Percentiles rank a stretch among this genome's conserved stretches.
phyloP scores from a whole-genome alignment of 2,888 invertebrate species.

The Gari tellinella region DNA sequence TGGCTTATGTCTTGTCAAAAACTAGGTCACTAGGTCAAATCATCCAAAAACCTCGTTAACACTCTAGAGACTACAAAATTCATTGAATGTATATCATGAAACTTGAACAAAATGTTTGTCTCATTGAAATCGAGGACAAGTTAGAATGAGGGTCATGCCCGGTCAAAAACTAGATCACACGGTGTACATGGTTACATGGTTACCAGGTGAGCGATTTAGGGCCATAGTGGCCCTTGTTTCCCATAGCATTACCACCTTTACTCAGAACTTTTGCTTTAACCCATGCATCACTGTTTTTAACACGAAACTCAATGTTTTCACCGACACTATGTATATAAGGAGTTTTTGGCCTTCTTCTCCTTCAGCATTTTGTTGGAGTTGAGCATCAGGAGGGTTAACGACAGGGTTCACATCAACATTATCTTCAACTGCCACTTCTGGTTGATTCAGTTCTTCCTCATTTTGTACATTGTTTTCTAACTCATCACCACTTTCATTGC shows the following conservation, averaged over 20 bases:
- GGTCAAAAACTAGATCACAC: too few relatives aligned
- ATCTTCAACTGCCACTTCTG: neutral
- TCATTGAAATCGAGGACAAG: too few relatives aligned
- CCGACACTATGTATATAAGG: constrained; percentile 19
- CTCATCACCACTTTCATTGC: neutral
- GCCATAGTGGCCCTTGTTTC: constrained; percentile 4
- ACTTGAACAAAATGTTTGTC: too few relatives aligned
- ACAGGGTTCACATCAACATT: neutral
- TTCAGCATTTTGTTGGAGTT: neutral
- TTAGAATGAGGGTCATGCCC: too few relatives aligned
- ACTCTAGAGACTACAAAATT: too few relatives aligned
- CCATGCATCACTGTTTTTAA: constrained; percentile 17
- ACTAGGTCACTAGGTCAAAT: too few relatives aligned
- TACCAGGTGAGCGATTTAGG: too few relatives aligned
- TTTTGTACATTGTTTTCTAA: neutral
- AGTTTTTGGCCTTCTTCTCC: neutral
- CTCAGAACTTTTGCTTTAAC: constrained; percentile 28
- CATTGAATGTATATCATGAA: too few relatives aligned
- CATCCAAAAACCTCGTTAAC: too few relatives aligned
- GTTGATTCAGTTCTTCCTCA: constrained; percentile 1
- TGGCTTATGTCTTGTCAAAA: too few relatives aligned
- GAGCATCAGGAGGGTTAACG: neutral
- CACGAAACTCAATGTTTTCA: constrained; percentile 12
- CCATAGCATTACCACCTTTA: constrained; percentile 38
- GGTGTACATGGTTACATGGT: too few relatives aligned